A percentile compares a stretch with the other conserved stretches of the same genome.
phyloP scores from a whole-genome alignment of 2,797 vertebrate genomes.

The Brachymystax lenok region DNA sequence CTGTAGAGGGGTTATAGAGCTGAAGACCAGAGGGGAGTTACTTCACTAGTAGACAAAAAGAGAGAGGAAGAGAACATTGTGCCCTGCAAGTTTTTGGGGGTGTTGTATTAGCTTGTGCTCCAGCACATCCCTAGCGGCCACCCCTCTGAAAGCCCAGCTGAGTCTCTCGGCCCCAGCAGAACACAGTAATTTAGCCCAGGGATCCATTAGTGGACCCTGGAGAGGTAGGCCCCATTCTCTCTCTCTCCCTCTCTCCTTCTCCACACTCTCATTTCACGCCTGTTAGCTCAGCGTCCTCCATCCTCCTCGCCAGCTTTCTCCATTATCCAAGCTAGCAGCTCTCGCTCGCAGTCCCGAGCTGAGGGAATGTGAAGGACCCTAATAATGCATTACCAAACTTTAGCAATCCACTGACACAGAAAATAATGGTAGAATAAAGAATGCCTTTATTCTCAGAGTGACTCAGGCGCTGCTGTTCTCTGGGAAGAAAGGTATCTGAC shows the following conservation, averaged over 20 bases:
- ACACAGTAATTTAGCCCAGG: conserved; percentile 59
- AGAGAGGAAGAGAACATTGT: conserved; percentile 18
- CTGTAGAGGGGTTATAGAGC: too few relatives aligned
- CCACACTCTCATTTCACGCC: conserved; percentile 71
- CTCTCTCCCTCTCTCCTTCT: conserved; percentile 48
- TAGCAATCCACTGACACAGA: conserved; percentile 65
- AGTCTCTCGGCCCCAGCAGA: conserved; percentile 50
- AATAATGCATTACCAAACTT: conserved; percentile 66
- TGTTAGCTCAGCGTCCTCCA: conserved; percentile 66
- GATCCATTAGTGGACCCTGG: conserved; percentile 61
- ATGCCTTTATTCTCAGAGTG: not conserved
- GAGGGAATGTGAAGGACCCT: conserved; percentile 60
- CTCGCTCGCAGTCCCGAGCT: conserved; percentile 30
- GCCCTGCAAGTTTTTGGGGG: not conserved
- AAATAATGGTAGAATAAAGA: not conserved
- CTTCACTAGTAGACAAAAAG: not conserved
- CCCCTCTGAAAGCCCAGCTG: conserved; percentile 47
- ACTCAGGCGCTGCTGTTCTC: not conserved
- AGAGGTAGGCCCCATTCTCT: conserved; percentile 45
- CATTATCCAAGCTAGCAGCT: conserved; percentile 58
- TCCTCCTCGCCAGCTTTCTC: conserved; percentile 49
- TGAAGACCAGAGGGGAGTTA: too few relatives aligned
- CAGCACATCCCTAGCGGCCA: conserved; percentile 20
- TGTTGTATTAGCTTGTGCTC: conserved; percentile 41
- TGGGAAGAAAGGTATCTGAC: conserved; percentile 12